Conservation (phyloP, 92 coral and sea anemone species). For the Heliopora coerulea region DNA sequence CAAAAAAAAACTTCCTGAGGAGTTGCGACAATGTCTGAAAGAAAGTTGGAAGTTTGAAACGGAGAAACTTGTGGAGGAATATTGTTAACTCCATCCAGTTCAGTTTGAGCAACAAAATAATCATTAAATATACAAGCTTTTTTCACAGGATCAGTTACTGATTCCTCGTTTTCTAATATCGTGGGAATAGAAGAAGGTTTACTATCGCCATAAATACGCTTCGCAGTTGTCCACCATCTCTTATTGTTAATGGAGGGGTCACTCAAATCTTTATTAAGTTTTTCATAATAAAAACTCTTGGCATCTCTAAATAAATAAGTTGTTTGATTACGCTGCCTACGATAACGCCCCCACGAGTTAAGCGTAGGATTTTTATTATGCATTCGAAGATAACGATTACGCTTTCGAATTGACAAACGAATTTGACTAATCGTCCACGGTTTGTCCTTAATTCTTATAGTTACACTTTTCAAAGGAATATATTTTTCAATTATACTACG, state of each 20-base stretch:
- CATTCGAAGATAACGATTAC: too few species aligned
- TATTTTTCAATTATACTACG: constrained; percentile 49
- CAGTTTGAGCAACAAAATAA: constrained; percentile 12
- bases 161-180: not conserved
- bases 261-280: constrained; percentile 22
- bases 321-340: constrained; percentile 10
- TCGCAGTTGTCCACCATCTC: constrained; percentile 16
- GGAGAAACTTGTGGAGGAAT: too few species aligned
- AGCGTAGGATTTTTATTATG: not conserved
- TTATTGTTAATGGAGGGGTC: constrained; percentile 1
- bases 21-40: too few species aligned
- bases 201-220: not conserved
- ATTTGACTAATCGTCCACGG: constrained; percentile 37
- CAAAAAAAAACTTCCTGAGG: not conserved
- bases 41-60: too few species aligned
- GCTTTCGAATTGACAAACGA: too few species aligned
- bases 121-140: constrained; percentile 24
- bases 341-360: constrained; percentile 36
- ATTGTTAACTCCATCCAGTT: too few species aligned
- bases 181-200: not conserved
- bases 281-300: constrained; percentile 1
- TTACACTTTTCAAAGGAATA: constrained; percentile 38
- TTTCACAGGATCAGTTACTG: not conserved
- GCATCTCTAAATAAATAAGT: not conserved
- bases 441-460: constrained; percentile 38